Conservation (phyloP, 1,140 invertebrate species). For the Lordiphosa clarofinis region DNA sequence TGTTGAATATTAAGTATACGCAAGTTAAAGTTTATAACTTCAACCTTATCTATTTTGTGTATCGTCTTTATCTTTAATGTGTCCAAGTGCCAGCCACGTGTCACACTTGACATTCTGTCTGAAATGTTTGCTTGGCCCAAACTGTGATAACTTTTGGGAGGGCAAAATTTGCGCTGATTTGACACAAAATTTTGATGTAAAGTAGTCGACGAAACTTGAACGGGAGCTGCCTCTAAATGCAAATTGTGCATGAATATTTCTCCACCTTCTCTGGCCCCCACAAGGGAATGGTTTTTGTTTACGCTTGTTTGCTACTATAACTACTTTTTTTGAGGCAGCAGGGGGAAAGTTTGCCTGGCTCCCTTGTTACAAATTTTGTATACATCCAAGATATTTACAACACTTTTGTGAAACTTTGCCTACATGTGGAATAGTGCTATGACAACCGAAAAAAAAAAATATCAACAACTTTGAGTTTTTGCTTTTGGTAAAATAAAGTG, state of each 20-base stretch:
- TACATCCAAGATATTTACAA: constrained; percentile 58
- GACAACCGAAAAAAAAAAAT: constrained; percentile 57
- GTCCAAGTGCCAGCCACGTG: constrained; percentile 27
- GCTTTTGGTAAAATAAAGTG: neutral
- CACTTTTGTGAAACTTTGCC: constrained; percentile 65
- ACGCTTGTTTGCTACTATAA: constrained; percentile 52
- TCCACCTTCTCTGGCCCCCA: neutral
- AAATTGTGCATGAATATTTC: constrained; percentile 61
- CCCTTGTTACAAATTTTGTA: constrained; percentile 68
- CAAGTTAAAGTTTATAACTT: neutral
- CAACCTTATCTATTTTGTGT: constrained; percentile 16
- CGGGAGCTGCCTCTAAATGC: constrained; percentile 48
- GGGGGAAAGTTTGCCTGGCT: constrained; percentile 31
- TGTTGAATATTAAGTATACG: constrained; percentile 20
- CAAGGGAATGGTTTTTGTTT: constrained; percentile 55
- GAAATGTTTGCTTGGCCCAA: constrained; percentile 50
- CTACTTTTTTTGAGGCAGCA: constrained; percentile 8
- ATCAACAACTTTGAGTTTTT: constrained; percentile 47
- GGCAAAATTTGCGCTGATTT: constrained; percentile 68
- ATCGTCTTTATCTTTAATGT: constrained; percentile 12
- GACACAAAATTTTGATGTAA: constrained; percentile 68
- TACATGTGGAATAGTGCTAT: constrained; percentile 49
- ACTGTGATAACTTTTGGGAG: constrained; percentile 5
- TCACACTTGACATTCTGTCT: constrained; percentile 46
- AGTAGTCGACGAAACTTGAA: constrained; percentile 18